These are phyloP conservation scores for Epinephelus fuscoguttatus DNA, from an alignment of 2,113 vertebrate genomes.

Conservation along the genomic window DNA sequence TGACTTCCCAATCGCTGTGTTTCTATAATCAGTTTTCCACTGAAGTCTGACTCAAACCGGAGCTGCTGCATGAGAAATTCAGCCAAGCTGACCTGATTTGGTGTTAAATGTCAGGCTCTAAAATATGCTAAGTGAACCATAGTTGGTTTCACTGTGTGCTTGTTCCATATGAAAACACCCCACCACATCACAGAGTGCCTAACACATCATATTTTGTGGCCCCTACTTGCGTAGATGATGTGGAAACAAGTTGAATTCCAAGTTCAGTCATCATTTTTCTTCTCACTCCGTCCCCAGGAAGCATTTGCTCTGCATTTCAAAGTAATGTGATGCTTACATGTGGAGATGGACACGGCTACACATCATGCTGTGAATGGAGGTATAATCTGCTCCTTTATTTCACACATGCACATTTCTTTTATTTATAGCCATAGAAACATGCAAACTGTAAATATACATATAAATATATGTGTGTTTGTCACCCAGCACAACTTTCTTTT, in stretches of 20 bases:
- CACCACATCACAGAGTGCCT: neutral
- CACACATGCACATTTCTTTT: neutral
- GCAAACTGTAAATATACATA: neutral
- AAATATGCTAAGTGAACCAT: slow-evolving; percentile 3
- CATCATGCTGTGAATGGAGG: neutral
- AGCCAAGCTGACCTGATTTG: slow-evolving; percentile 2
- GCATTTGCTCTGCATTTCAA: neutral
- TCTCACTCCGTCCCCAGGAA: neutral
- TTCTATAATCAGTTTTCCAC: neutral
- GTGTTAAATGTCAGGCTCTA: slow-evolving; percentile 18
- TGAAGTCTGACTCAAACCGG: slow-evolving; percentile 16
- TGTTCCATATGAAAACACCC: neutral
- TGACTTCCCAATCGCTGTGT: neutral
- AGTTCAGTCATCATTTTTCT: neutral
- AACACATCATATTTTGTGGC: neutral
- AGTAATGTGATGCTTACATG: neutral
- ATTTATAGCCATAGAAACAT: neutral
- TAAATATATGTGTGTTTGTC: neutral
- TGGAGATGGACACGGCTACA: neutral
- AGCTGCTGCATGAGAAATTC: neutral
- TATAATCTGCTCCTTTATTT: neutral
- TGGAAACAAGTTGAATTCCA: neutral
- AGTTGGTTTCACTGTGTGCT: neutral
- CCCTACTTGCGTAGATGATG: neutral
- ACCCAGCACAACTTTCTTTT: neutral